Evolutionary conservation across 2,888 invertebrate species (phyloP).

Genomic region (Enoplolaimus lenunculus): DNA sequence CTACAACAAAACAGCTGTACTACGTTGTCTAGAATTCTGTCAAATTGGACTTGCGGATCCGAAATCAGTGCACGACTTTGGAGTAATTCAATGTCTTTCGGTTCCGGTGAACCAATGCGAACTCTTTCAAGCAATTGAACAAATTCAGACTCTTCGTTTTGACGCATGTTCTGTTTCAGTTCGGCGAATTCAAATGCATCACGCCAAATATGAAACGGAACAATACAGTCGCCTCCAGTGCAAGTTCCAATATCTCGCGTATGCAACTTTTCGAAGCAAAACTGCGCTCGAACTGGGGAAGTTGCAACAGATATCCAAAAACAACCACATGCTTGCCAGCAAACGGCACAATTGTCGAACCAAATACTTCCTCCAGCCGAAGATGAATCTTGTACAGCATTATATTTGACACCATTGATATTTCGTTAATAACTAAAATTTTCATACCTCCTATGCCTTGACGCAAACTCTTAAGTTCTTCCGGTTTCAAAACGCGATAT

Average conservation of each 20-base stretch:
- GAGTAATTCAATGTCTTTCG: not conserved
- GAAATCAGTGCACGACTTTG: not conserved
- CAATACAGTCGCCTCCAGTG: no score
- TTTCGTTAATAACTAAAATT: not conserved
- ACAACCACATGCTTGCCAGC: not conserved
- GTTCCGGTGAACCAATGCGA: not conserved
- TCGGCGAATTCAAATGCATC: not conserved
- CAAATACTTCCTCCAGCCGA: not conserved
- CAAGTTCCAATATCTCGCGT: no score
- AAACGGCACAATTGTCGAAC: not conserved
- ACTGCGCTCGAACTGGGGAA: not conserved
- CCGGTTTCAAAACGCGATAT: no score
- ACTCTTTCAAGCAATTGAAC: not conserved
- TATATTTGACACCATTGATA: not conserved
- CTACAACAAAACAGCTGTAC: no score
- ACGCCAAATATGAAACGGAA: not conserved
- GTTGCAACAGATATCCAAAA: not conserved
- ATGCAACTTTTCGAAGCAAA: not conserved
- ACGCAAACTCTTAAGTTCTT: no score
- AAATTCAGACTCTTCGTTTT: not conserved
- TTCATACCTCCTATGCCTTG: not conserved
- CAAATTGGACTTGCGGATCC: no score
- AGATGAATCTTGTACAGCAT: not conserved
- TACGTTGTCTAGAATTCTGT: no score
- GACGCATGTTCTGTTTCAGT: not conserved